These are phyloP conservation scores for Lasioglossum morio DNA, from an alignment of 2,888 invertebrate genomes.

Conservation along the genomic window DNA sequence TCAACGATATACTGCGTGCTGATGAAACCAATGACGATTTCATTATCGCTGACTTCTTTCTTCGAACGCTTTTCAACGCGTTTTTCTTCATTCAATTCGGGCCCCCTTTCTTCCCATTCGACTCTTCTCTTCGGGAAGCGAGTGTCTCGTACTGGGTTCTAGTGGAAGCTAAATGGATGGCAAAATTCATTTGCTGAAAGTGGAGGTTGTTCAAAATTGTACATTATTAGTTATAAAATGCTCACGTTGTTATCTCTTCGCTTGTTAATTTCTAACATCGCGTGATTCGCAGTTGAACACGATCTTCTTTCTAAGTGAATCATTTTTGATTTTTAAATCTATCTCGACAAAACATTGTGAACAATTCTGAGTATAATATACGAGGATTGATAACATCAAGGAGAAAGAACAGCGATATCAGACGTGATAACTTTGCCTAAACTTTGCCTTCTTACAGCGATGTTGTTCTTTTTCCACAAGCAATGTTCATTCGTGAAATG, in stretches of 20 bases:
- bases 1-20: conserved; percentile 53
- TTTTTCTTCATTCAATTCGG: conserved; percentile 11
- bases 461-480: neutral
- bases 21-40: conserved; percentile 59
- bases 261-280: neutral
- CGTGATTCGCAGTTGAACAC: neutral
- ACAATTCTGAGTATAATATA: neutral
- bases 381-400: neutral
- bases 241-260: neutral
- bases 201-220: neutral
- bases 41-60: conserved; percentile 43
- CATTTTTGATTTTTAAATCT: no score
- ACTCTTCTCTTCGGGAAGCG: neutral
- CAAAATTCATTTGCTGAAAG: neutral
- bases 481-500: neutral
- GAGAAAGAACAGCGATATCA: neutral
- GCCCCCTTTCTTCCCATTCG: neutral
- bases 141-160: neutral
- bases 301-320: no score
- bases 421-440: neutral
- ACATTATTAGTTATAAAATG: neutral
- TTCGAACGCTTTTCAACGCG: conserved; percentile 35
- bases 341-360: neutral
- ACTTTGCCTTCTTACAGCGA: neutral
- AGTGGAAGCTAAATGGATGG: neutral